Evolutionary conservation across 2,888 invertebrate genomes (phyloP), one percentile per base, ranked within the genome.

Genomic region (Megamerina dolium): DNA sequence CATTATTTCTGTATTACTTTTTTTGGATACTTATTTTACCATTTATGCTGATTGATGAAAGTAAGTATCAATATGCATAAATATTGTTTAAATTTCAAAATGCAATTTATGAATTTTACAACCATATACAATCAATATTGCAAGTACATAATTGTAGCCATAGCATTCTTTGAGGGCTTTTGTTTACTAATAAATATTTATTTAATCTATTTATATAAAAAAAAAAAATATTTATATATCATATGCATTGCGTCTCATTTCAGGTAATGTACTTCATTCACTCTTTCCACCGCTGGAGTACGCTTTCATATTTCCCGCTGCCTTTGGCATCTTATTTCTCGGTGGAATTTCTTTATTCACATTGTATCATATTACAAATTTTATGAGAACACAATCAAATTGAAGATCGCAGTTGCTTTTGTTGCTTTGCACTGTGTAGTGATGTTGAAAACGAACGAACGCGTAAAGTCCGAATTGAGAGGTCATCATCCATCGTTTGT

Each of bases 11-110:
- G 1, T 74, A 81, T 56, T 75, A 82, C 49, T 76, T 79, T 26
- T 66, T 80, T 44, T 85, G 84, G 84, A 70, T 83, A 14, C 78
- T 82, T 45, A 77, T 79, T 34, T 74, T 82, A 55, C 85, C 85
- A 2, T 83, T 85, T 57, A 77, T 82, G 56, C 75, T 78, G 41
- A 73, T 77, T 53, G 77, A 77, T 60, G 73, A 77, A 73, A 76
- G 83, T 74, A 60, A n/a, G n/a, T n/a, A n/a, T n/a, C n/a, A n/a
- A n/a, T n/a, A n/a, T n/a, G n/a, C n/a, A n/a, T n/a, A n/a, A n/a
- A n/a, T n/a, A n/a, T n/a, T n/a, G n/a, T n/a, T n/a, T n/a, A n/a
- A n/a, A n/a, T n/a, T n/a, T n/a, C n/a, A n/a, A n/a, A n/a, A 23
- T 10, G 8, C 23, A 23, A 23, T 23, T 8, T 23, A 23, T 23